phyloP scores from a whole-genome alignment of 2,888 invertebrate genomes.

The Drosophila phalerata region DNA sequence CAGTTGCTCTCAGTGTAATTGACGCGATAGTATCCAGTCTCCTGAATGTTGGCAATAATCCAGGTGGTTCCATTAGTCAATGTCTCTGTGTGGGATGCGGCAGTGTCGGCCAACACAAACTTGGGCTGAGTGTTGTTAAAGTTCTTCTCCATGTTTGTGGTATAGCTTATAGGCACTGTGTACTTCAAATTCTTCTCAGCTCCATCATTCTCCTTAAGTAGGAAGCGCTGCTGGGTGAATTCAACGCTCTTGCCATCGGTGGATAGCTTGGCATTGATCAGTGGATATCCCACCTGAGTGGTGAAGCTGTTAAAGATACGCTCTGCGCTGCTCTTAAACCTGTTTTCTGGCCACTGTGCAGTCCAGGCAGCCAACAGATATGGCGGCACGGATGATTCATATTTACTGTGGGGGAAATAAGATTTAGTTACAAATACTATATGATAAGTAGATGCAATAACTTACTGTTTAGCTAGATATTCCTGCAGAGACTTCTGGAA shows the following conservation, averaged over 20 bases:
- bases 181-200: slow-evolving; percentile 63
- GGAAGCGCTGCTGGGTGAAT: slow-evolving; percentile 81
- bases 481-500: slow-evolving; percentile 87
- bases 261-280: slow-evolving; percentile 86
- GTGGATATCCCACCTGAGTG: slow-evolving; percentile 89
- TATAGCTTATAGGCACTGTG: slow-evolving; percentile 82
- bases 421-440: too few relatives aligned
- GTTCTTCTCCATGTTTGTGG: slow-evolving; percentile 66
- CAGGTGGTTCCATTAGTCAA: slow-evolving; percentile 54
- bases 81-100: accelerated
- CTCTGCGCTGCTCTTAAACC: slow-evolving; percentile 70
- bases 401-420: slow-evolving; percentile 49
- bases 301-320: slow-evolving; percentile 87
- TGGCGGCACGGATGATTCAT: slow-evolving; percentile 85
- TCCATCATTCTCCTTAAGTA: slow-evolving; percentile 71
- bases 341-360: slow-evolving; percentile 70
- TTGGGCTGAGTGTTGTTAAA: slow-evolving; percentile 72
- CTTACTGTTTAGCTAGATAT: slow-evolving; percentile 86
- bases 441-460: not conserved
- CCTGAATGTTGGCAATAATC: slow-evolving; percentile 83
- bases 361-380: slow-evolving; percentile 86
- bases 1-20: slow-evolving; percentile 90
- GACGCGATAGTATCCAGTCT: slow-evolving; percentile 87
- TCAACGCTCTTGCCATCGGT: slow-evolving; percentile 47
- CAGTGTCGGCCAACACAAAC: slow-evolving; percentile 59